These are phyloP conservation scores for Nemopilema nomurai DNA, from an alignment of 30 jellyfish, hydroid and myxozoan species.

Conservation along the genomic window DNA sequence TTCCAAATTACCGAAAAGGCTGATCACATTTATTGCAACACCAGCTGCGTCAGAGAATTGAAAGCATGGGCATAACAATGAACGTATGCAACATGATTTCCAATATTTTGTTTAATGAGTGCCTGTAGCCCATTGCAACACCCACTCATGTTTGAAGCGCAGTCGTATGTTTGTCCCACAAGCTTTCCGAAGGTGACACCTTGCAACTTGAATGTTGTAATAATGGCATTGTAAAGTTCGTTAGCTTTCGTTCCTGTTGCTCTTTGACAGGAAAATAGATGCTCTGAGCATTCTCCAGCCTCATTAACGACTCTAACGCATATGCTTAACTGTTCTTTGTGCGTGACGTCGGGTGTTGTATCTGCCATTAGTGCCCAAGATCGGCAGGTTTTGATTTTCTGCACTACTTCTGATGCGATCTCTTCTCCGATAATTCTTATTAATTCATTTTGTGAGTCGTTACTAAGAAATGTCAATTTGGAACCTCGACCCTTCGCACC, in stretches of 20 bases:
- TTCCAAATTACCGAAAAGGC: slow-evolving; percentile 35
- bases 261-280: slow-evolving; percentile 37
- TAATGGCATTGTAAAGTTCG: slow-evolving; percentile 34
- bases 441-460: slow-evolving; percentile 11
- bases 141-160: slow-evolving; percentile 65
- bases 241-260: slow-evolving; percentile 61
- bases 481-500: slow-evolving; percentile 36
- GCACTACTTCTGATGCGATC: slow-evolving; percentile 8
- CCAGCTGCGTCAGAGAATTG: slow-evolving; percentile 58
- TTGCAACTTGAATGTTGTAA: slow-evolving; percentile 42
- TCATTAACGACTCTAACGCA: slow-evolving; percentile 37
- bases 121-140: slow-evolving; percentile 64
- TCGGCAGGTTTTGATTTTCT: neutral
- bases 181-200: slow-evolving; percentile 53
- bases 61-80: slow-evolving; percentile 60
- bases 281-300: slow-evolving; percentile 50
- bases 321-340: slow-evolving; percentile 25
- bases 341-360: slow-evolving; percentile 34
- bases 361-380: slow-evolving; percentile 68
- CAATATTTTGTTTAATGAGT: slow-evolving; percentile 21
- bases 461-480: slow-evolving; percentile 45
- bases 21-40: slow-evolving; percentile 52
- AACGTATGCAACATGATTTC: slow-evolving; percentile 48
- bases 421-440: slow-evolving; percentile 47
- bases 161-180: slow-evolving; percentile 51